Base-by-base conservation (phyloP, 2,888 invertebrate species). In the Aspidiotus destructor region DNA sequence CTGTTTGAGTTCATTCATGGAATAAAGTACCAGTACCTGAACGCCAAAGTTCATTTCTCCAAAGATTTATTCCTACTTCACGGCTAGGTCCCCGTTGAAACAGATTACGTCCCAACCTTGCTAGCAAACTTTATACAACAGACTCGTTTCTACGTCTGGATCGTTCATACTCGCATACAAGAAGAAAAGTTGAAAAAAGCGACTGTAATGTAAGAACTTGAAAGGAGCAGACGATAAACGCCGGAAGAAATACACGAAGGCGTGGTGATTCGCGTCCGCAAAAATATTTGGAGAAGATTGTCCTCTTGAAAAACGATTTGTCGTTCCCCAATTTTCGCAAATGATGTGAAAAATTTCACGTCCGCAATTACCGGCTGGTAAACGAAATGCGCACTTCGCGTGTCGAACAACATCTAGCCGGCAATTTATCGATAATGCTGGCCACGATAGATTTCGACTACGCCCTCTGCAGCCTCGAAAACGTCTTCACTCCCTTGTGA, bases 401-500 rank as follows among this genome's bases (percentile, higher is more conserved):
- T 58, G 65, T 65, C 65, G 57, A 65, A 65, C 65, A 65, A 28
- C 48, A 40, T 28, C 57, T 58, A 17, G 42, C 65, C 28, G 58
- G 55, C 65, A 65, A 65, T 65, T 65, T 65, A 65, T 65, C 57
- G 65, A 58, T 17, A 65, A 57, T 58, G 44, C 65, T 58, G 44
- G 44, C 65, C 58, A 58, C n/a, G 40, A 28, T 41, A 40, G 54
- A 64, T 65, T 58, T 65, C 64, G 28, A 40, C 44, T 13, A 65
- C 65, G 65, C 65, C 65, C 65, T 41, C 42, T 55, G 41, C 16
- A 64, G 41, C 41, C 44, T 58, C 57, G 41, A 65, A 58, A 65
- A n/a, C 57, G 48, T 15, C 42, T 48, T n/a, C 10, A n/a, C 48
- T 48, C 48, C 48, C 48, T 28, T 28, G 28, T 28, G 28, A 28